Evolutionary conservation across 2,888 invertebrate genomes (phyloP).

Genomic region (Microctonus aethiopoides): DNA sequence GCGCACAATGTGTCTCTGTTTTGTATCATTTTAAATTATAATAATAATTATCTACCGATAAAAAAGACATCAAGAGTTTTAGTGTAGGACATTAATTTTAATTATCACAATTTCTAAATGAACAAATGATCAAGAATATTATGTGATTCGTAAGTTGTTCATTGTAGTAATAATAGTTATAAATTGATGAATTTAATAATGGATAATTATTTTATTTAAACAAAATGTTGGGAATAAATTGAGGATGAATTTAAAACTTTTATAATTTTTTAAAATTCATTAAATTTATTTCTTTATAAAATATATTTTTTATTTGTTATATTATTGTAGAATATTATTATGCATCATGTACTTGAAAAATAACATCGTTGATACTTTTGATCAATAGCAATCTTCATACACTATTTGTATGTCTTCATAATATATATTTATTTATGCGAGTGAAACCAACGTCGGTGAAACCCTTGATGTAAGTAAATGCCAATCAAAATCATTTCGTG

Average conservation of each 20-base stretch:
- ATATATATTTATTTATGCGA: not conserved
- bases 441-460: not conserved
- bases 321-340: too few species aligned
- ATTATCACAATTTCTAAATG: not conserved
- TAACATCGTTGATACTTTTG: not conserved
- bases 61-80: not conserved
- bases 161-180: too few species aligned
- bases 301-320: too few species aligned
- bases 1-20: slow-evolving; percentile 7
- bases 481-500: not conserved
- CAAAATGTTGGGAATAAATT: too few species aligned
- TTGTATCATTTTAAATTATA: not conserved
- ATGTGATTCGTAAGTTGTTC: too few species aligned
- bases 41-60: too few species aligned
- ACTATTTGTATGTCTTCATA: too few species aligned
- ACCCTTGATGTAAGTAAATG: not conserved
- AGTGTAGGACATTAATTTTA: not conserved
- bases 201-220: too few species aligned
- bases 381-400: not conserved
- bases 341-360: not conserved
- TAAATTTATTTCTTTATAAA: too few species aligned
- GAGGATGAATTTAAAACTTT: too few species aligned
- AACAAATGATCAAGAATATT: not conserved
- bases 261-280: too few species aligned
- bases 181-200: too few species aligned